Evolutionary conservation across 2,888 invertebrate species (phyloP).

Genomic region (Epiblema foenella): DNA sequence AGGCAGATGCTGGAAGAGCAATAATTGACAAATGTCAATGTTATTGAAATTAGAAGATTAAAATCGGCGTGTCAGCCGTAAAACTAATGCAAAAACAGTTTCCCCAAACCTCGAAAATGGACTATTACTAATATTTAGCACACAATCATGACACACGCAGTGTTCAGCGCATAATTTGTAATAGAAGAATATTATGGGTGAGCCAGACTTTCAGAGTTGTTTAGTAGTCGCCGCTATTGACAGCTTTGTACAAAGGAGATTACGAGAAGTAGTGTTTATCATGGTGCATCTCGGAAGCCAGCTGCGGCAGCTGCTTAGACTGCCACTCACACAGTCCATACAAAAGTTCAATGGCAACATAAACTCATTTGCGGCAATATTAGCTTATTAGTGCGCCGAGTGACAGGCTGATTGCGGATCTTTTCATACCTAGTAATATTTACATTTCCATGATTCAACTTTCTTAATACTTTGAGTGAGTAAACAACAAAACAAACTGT

Average conservation of each 20-base stretch:
- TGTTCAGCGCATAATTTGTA: neutral
- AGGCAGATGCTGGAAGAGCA: slow-evolving; percentile 46
- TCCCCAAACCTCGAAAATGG: slow-evolving; percentile 51
- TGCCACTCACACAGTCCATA: slow-evolving; percentile 66
- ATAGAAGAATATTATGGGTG: slow-evolving; percentile 68
- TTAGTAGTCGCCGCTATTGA: slow-evolving; percentile 58
- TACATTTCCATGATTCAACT: neutral
- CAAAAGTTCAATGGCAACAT: slow-evolving; percentile 71
- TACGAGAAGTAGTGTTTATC: slow-evolving; percentile 47
- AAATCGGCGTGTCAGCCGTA: slow-evolving; percentile 58
- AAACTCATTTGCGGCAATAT: neutral
- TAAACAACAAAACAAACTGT: slow-evolving; percentile 44
- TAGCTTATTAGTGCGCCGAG: neutral
- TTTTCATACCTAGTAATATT: neutral
- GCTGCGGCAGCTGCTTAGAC: slow-evolving; percentile 58
- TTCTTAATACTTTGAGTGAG: neutral
- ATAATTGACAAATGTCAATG: slow-evolving; percentile 57
- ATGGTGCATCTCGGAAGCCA: slow-evolving; percentile 59
- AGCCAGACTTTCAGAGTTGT: slow-evolving; percentile 51
- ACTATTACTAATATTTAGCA: slow-evolving; percentile 46
- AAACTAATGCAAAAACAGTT: slow-evolving; percentile 56
- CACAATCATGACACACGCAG: neutral
- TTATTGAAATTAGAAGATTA: slow-evolving; percentile 75
- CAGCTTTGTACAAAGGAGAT: slow-evolving; percentile 79
- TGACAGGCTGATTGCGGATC: neutral